Evolutionary conservation across 2,113 vertebrate genomes (phyloP).

Genomic region (Jacana jacana): DNA sequence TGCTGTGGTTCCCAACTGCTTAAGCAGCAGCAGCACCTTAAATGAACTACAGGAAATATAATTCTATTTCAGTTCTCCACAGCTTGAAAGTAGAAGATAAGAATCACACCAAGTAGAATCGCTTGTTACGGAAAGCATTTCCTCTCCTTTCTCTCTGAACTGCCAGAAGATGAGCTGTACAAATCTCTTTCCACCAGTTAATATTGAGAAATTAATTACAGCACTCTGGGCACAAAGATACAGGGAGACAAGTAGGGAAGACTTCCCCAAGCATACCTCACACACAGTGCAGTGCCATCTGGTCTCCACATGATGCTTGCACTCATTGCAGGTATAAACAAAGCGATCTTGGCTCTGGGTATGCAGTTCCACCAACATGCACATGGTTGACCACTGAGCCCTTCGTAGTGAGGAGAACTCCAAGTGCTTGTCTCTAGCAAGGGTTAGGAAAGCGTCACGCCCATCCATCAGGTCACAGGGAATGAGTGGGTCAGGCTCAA

Average conservation of each 20-base stretch:
- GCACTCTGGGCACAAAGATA: not conserved
- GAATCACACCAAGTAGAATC: not conserved
- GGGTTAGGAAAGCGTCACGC: conserved; percentile 95
- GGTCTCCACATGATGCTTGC: conserved; percentile 97
- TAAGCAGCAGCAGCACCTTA: not conserved
- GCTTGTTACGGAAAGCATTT: rapidly evolving
- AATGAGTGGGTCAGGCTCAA: conserved; percentile 90
- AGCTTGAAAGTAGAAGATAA: not conserved
- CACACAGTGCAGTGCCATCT: conserved; percentile 98
- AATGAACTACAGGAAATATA: not conserved
- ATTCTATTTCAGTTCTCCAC: not conserved
- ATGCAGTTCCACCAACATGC: conserved; percentile 97
- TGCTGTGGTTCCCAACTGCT: not conserved
- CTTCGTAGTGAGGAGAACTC: conserved; percentile 95
- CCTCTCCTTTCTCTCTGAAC: not conserved
- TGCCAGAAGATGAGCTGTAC: not conserved
- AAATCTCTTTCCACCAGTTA: not conserved
- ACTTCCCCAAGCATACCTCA: conserved; percentile 79
- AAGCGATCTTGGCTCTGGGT: conserved; percentile 98
- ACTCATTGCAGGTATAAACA: conserved; percentile 98
- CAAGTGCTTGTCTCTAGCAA: conserved; percentile 95
- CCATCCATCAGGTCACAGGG: conserved; percentile 98
- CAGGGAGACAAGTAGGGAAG: not conserved
- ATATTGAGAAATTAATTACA: not conserved
- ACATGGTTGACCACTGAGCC: conserved; percentile 96